phyloP scores from a whole-genome alignment of 1,140 invertebrate genomes.

The Rhysida immarginata region DNA sequence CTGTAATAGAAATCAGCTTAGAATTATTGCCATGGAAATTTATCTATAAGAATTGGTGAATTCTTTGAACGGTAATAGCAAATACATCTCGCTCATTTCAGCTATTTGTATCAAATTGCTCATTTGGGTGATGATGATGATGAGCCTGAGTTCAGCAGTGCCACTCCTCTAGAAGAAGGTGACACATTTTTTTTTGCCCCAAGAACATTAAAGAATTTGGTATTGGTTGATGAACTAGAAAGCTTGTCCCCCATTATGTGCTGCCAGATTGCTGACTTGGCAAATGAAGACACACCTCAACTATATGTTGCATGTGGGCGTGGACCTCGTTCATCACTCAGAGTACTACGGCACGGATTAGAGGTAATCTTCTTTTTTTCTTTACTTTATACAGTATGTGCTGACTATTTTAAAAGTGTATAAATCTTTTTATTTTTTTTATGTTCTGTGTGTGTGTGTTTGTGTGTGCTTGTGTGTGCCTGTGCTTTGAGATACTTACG shows the following conservation, averaged over 20 bases:
- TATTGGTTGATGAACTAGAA: conserved; percentile 95
- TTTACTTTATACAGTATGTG: not conserved
- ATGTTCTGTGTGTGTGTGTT: too few species aligned
- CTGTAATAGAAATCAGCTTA: too few species aligned
- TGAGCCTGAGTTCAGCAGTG: conserved; percentile 96
- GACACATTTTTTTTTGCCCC: conserved; percentile 99
- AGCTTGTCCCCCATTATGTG: conserved; percentile 87
- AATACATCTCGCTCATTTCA: too few species aligned
- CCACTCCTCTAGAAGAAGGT: conserved; percentile 94
- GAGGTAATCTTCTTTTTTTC: conserved; percentile 38
- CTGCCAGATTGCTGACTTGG: conserved; percentile 56
- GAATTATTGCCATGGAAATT: too few species aligned
- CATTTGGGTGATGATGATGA: conserved; percentile 98
- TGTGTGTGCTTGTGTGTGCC: too few species aligned
- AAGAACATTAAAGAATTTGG: conserved; percentile 81
- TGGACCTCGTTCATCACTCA: conserved; percentile 78
- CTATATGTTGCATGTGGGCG: conserved; percentile 90
- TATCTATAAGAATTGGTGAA: too few species aligned
- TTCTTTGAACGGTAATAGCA: too few species aligned
- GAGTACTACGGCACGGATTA: conserved; percentile 88
- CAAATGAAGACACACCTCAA: conserved; percentile 97
- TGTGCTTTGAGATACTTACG: too few species aligned
- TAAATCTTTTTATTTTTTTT: too few species aligned
- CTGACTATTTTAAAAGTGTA: too few species aligned
- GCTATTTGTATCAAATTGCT: conserved; percentile 96